A percentile compares a stretch with the other conserved stretches of the same genome.
phyloP scores from a whole-genome alignment of 2,888 invertebrate species.

The Theretra japonica region DNA sequence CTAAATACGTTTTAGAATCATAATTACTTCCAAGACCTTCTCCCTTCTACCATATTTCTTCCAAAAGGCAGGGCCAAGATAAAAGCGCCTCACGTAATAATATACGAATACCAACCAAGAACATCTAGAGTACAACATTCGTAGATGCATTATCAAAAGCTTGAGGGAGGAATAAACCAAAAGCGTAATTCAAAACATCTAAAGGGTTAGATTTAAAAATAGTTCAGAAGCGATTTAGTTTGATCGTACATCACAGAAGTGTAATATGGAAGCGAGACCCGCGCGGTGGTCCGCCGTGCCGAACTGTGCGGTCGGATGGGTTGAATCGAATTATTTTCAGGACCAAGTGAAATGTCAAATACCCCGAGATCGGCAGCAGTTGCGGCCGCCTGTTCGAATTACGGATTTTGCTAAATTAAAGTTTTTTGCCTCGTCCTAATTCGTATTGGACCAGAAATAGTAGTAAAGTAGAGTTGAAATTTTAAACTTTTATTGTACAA shows the following conservation, averaged over 20 bases:
- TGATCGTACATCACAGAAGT: background rate
- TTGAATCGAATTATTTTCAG: conserved; percentile 49
- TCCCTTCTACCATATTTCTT: too few relatives aligned
- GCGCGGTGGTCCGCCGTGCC: background rate
- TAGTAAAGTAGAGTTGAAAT: too few relatives aligned
- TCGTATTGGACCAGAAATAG: background rate
- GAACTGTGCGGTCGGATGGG: conserved; percentile 37
- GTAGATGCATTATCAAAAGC: too few relatives aligned
- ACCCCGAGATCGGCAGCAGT: conserved; percentile 32
- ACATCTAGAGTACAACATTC: too few relatives aligned
- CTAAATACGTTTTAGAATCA: too few relatives aligned
- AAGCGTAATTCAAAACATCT: background rate
- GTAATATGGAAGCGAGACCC: conserved; percentile 1
- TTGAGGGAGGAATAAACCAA: too few relatives aligned
- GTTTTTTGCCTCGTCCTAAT: background rate
- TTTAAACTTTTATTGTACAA: too few relatives aligned
- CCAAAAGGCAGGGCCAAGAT: too few relatives aligned
- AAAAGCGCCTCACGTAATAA: too few relatives aligned
- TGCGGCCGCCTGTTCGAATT: background rate
- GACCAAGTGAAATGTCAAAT: conserved; percentile 46
- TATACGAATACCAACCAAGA: too few relatives aligned
- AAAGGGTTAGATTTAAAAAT: background rate
- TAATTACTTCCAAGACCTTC: too few relatives aligned
- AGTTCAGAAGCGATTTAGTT: background rate
- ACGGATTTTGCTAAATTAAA: background rate